A percentile compares a stretch with the other conserved stretches of the same genome.
phyloP scores from a whole-genome alignment of 2,888 invertebrate genomes.

The Seira ritae region DNA sequence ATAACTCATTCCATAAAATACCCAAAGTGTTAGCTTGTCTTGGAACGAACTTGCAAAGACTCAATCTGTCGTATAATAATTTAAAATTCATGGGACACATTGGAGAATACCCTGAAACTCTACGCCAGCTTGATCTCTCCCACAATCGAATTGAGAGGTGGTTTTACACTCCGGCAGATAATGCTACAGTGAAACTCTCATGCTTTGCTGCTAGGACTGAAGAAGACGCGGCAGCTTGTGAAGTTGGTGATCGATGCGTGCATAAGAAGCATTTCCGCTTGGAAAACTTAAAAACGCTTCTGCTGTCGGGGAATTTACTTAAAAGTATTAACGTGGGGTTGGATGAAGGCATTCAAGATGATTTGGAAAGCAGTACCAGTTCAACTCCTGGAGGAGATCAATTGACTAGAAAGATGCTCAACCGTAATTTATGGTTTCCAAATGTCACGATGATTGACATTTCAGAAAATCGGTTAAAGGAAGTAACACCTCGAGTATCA shows the following conservation, averaged over 20 bases:
- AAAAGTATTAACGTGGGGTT: slow-evolving; percentile 81
- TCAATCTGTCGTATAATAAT: slow-evolving; percentile 95
- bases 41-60: slow-evolving; percentile 88
- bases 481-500: slow-evolving; percentile 89
- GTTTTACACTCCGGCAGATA: slow-evolving; percentile 75
- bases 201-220: slow-evolving; percentile 81
- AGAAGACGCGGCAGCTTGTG: slow-evolving; percentile 81
- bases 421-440: slow-evolving; percentile 89
- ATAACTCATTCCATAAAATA: slow-evolving; percentile 92
- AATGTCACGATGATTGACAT: slow-evolving; percentile 96
- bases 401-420: slow-evolving; percentile 71
- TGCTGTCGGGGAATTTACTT: slow-evolving; percentile 91
- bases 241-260: slow-evolving; percentile 78
- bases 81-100: slow-evolving; percentile 85
- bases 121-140: slow-evolving; percentile 94
- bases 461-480: slow-evolving; percentile 88
- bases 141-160: slow-evolving; percentile 94
- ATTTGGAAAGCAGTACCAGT: slow-evolving; percentile 39
- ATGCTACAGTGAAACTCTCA: slow-evolving; percentile 55
- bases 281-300: slow-evolving; percentile 87
- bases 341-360: slow-evolving; percentile 77
- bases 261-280: slow-evolving; percentile 90
- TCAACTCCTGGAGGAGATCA: slow-evolving; percentile 16
- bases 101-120: slow-evolving; percentile 90
- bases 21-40: slow-evolving; percentile 93